A percentile compares a stretch with the other conserved stretches of the same genome.
These are phyloP conservation scores for Microctenopoma lineatum DNA, from an alignment of 2,797 vertebrate genomes.

Conservation along the genomic window DNA sequence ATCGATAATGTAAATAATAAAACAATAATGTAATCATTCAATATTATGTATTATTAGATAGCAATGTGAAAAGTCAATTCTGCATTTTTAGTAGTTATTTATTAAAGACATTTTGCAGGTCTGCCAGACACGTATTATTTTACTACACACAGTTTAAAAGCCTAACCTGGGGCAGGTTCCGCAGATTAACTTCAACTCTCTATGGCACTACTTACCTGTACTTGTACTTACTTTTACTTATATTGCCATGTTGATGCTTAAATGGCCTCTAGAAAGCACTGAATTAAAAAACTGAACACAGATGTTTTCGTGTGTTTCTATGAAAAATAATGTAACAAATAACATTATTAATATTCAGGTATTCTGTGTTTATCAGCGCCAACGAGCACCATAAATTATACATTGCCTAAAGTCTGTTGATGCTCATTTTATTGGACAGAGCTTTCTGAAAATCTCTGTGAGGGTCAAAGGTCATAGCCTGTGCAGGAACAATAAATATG, in stretches of 20 bases:
- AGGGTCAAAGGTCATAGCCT: slow-evolving; percentile 10
- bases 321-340: too few species aligned
- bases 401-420: not conserved
- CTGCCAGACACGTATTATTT: not conserved
- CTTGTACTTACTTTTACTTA: too few species aligned
- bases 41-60: too few species aligned
- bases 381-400: not conserved
- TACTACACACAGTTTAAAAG: not conserved
- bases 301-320: too few species aligned
- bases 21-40: too few species aligned
- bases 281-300: too few species aligned
- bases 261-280: not conserved
- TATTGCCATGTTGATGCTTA: not conserved
- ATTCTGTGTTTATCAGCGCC: not conserved
- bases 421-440: not conserved
- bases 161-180: too few species aligned
- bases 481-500: not conserved
- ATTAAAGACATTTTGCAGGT: not conserved
- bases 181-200: too few species aligned
- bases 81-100: not conserved
- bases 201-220: too few species aligned
- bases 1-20: too few species aligned
- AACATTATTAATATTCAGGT: not conserved
- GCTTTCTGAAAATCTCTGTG: not conserved
- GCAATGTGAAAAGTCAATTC: not conserved